Evolutionary conservation across 2,888 invertebrate species (phyloP), one percentile per base, ranked within the genome.

Genomic region (Linnaemya vulpina): DNA sequence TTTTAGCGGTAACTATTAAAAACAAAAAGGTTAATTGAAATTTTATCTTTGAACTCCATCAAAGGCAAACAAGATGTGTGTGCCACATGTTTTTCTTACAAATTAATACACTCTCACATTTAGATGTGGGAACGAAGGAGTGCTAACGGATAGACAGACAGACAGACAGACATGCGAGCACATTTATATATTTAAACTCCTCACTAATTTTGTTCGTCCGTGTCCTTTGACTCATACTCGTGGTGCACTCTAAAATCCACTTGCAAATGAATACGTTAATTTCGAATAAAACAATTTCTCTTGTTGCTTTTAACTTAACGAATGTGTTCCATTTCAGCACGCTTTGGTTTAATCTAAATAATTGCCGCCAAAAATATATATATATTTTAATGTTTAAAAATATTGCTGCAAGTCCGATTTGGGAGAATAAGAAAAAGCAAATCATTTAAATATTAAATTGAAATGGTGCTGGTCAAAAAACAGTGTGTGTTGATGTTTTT

Each of bases 11-110:
- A 55, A 20, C 75, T 43, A 46, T 85, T 82, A 75, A 65, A 81
- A 46, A 43, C 43, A 70, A 71, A 55, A 82, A 85, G 74, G 63
- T 82, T 85, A 81, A 85, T 85, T 85, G 84, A 85, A 85, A 85
- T 74, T 78, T 82, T 85, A 74, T 78, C 78, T 81, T 70, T 78
- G 74, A 81, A 82, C 77, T 82, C 49, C 74, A 85, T 85, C 81
- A 74, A 63, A 51, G n/a, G 20, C 11, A 55, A 51, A 55, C 20
- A 15, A 58, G n/a, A 55, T 10, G 17, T 68, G 17, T 68, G 17
- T 15, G 46, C 53, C 15, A 65, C 3, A 53, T 9, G 5, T 49
- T 11, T 53, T 53, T 15, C 10, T 53, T 13, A 17, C 3, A 49
- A 17, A 30, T 35, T 38, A 17, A 25, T 10, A 25, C n/a, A 38